Conservation (phyloP, 2,113 vertebrate species). For the Hyaena hyaena region DNA sequence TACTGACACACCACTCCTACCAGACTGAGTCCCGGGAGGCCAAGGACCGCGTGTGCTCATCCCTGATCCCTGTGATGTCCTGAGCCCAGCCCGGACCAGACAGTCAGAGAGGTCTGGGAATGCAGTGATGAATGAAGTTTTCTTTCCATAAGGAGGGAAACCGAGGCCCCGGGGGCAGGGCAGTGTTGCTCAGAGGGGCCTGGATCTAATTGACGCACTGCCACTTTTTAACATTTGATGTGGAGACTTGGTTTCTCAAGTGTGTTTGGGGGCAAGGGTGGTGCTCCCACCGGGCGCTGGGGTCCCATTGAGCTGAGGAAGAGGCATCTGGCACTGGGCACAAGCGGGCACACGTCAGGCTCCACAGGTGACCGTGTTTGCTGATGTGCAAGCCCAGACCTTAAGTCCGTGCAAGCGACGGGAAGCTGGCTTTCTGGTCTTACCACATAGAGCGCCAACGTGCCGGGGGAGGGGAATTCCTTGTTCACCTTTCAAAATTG, state of each 20-base stretch:
- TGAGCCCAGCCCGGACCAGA: not conserved
- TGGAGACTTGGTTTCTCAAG: not conserved
- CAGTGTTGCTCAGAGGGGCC: not conserved
- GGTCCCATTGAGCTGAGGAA: fast-evolving
- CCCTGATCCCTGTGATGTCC: too few relatives aligned
- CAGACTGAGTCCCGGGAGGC: not conserved
- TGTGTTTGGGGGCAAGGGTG: fast-evolving
- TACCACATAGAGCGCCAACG: not conserved
- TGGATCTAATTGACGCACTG: not conserved
- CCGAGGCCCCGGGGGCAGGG: not conserved
- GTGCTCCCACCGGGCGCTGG: not conserved
- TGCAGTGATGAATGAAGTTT: not conserved
- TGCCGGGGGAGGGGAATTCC: not conserved
- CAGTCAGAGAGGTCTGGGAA: not conserved
- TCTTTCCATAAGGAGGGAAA: too few relatives aligned
- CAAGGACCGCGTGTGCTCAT: not conserved
- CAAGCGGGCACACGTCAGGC: not conserved
- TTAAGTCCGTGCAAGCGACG: too few relatives aligned
- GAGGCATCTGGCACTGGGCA: too few relatives aligned
- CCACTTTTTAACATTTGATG: not conserved
- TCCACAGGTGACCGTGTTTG: not conserved
- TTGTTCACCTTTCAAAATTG: not conserved
- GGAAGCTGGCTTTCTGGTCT: not conserved
- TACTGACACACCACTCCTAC: not conserved
- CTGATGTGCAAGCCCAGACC: not conserved